phyloP scores from a whole-genome alignment of 2,888 invertebrate species.

The Caenorhabditis plicata region DNA sequence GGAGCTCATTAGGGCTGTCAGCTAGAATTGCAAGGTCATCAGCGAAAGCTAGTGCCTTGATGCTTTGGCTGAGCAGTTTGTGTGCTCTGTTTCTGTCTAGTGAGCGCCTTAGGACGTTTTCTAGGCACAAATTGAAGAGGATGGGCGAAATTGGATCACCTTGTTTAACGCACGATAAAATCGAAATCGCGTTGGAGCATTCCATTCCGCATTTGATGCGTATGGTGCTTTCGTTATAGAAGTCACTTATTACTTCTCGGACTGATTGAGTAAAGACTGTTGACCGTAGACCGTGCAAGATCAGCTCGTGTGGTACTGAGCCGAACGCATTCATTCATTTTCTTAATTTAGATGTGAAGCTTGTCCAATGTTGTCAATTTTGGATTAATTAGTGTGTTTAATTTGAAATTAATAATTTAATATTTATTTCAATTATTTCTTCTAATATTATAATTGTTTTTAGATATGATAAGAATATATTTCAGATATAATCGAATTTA shows the following conservation, averaged over 20 bases:
- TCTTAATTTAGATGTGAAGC: no score
- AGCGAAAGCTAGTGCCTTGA: slow-evolving; percentile 22
- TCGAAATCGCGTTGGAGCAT: slow-evolving; percentile 16
- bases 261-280: slow-evolving; percentile 4
- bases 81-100: not conserved
- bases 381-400: no score
- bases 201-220: slow-evolving; percentile 4
- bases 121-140: slow-evolving; percentile 63
- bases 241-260: slow-evolving; percentile 1
- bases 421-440: no score
- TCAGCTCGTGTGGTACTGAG: slow-evolving; percentile 9
- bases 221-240: slow-evolving; percentile 9
- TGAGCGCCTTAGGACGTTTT: slow-evolving; percentile 40
- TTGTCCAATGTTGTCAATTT: no score
- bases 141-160: slow-evolving; percentile 65
- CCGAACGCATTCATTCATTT: slow-evolving; percentile 29
- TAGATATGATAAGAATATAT: no score
- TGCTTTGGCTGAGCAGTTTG: not conserved
- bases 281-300: not conserved
- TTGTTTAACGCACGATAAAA: slow-evolving; percentile 62
- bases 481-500: no score
- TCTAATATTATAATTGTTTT: no score
- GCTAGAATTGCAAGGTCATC: slow-evolving; percentile 23
- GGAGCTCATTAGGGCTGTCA: not conserved
- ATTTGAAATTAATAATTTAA: no score